A percentile compares a stretch with the other conserved stretches of the same genome.
phyloP scores from a whole-genome alignment of 2,113 vertebrate species.

The Nanorana parkeri region DNA sequence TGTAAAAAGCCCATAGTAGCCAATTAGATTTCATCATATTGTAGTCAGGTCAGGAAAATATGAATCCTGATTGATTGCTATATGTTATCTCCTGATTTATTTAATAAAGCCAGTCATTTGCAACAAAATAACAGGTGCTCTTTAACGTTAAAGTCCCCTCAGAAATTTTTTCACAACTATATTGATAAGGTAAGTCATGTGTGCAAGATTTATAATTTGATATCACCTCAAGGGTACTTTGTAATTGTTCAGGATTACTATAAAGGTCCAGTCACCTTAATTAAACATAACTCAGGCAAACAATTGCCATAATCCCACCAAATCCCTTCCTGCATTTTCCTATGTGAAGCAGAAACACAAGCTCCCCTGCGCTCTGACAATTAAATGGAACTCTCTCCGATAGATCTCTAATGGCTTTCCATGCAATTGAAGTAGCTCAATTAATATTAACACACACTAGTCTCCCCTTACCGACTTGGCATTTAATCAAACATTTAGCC shows the following conservation, averaged over 20 bases:
- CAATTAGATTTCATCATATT: no score
- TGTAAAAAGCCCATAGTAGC: no score
- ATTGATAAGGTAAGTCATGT: no score
- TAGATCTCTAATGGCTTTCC: slow-evolving; percentile 23
- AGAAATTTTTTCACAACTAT: no score
- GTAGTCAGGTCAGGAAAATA: no score
- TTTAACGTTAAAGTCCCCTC: no score
- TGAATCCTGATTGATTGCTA: no score
- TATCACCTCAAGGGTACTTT: slow-evolving; percentile 12
- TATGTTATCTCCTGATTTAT: no score
- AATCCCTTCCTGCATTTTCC: slow-evolving; percentile 44
- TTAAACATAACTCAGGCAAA: slow-evolving; percentile 30
- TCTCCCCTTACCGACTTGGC: slow-evolving; percentile 48
- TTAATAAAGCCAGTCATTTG: no score
- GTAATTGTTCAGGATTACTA: slow-evolving; percentile 44
- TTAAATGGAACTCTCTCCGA: slow-evolving; percentile 23
- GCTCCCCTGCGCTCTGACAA: slow-evolving; percentile 30
- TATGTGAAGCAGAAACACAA: slow-evolving; percentile 30
- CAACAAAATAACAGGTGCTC: no score
- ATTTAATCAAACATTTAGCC: slow-evolving; percentile 41
- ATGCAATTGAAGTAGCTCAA: slow-evolving; percentile 29
- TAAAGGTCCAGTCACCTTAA: slow-evolving; percentile 44
- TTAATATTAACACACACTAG: slow-evolving; percentile 47
- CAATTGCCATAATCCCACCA: slow-evolving; percentile 39
- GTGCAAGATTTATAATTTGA: slow-evolving; percentile 12